Conservation (phyloP, 2,113 vertebrate species). For the Chloebia gouldiae region DNA sequence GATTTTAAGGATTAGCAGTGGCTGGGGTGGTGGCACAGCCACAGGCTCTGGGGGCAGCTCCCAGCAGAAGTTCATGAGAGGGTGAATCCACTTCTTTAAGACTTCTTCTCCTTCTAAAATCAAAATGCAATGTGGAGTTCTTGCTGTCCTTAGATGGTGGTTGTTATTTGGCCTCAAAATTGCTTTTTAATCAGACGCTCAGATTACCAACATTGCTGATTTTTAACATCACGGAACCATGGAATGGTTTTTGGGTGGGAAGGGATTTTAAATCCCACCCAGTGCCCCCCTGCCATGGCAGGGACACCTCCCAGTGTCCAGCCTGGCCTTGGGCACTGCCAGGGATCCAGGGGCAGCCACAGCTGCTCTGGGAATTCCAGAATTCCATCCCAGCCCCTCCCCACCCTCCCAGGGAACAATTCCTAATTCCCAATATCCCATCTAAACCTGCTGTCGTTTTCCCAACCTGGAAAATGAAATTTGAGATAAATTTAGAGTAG, state of each 20-base stretch:
- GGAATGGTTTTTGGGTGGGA: neutral
- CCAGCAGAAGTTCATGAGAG: fast-evolving
- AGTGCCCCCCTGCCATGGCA: neutral
- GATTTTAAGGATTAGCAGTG: fast-evolving
- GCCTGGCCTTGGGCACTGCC: neutral
- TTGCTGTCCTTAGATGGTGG: neutral
- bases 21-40: neutral
- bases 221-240: neutral
- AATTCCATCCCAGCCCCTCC: too few species aligned
- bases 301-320: neutral
- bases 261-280: fast-evolving
- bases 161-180: neutral
- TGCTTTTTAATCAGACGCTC: neutral
- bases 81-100: neutral
- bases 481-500: neutral
- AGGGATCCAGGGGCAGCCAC: too few species aligned
- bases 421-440: too few species aligned
- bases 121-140: neutral
- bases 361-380: too few species aligned
- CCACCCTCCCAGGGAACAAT: too few species aligned
- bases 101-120: neutral
- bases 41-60: neutral
- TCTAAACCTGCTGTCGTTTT: neutral
- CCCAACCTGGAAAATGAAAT: neutral
- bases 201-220: fast-evolving